Evolutionary conservation across 2,797 vertebrate species (phyloP), one percentile per base, ranked within the genome.

Genomic region (Chiroxiphia lanceolata): DNA sequence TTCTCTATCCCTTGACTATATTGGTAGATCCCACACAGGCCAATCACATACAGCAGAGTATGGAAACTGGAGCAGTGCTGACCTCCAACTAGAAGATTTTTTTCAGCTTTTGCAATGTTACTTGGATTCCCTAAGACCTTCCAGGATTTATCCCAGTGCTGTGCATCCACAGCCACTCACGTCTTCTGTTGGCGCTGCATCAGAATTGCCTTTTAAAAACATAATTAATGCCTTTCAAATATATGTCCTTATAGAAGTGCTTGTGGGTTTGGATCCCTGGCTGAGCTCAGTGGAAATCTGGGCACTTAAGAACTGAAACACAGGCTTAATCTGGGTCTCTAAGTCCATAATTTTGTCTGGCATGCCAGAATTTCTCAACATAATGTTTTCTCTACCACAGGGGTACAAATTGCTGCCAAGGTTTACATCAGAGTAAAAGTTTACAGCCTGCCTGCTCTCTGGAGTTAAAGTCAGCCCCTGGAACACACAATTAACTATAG

Each of bases 1-100:
- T 96, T 97, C 95, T 97, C 95, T 97, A 8, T 74, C 89, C 89
- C 86, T 95, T 70, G 48, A 8, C 40, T 82, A 3, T 89, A 71
- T 65, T 81, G 68, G 92, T 93, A 83, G 74, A 68, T 83, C 64
- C 90, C 68, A 27, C 84, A 33, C 53, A 87, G 79, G 81, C 86
- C 91, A 80, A 38, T 87, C 63, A 33, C 60, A 38, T 10, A 8
- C 34, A 57, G 90, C 85, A 25, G 68, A 60, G 40, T 59, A 13
- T 38, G 50, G 71, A 50, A 94, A 57, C 75, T 45, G 6, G 40
- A 77, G 65, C 22, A 61, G 21, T 27, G 25, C 63, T 54, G 68
- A 77, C 78, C 64, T 80, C 83, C 85, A 61, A 11, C 44, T 56
- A 26, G 38, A 34, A 59, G 36, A 15, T n/a, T 85, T 77, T 77